Conservation (phyloP, 2,888 invertebrate genomes). For the Rhagonycha fulva region DNA sequence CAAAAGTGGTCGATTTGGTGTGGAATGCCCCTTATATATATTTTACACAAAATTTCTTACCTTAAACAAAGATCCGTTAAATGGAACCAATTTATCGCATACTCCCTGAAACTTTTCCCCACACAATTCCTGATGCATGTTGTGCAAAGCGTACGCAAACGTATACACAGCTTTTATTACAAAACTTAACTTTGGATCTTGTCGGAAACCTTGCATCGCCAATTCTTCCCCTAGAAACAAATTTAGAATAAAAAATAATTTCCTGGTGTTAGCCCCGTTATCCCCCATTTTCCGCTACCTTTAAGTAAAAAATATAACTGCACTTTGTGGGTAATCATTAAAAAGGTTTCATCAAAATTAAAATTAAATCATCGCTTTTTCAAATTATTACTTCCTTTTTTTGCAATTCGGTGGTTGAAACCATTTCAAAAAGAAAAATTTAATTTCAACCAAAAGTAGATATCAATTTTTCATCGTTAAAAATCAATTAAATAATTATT, state of each 20-base stretch:
- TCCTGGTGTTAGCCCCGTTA: no score
- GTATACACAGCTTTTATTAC: conserved; percentile 79
- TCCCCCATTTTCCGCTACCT: not conserved
- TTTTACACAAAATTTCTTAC: conserved; percentile 43
- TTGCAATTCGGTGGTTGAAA: not conserved
- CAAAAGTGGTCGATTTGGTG: no score
- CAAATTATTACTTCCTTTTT: not conserved
- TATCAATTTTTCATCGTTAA: not conserved
- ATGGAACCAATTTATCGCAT: conserved; percentile 69
- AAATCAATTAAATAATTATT: not conserved
- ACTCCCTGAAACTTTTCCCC: conserved; percentile 58
- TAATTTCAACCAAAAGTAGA: not conserved
- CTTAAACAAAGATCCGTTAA: conserved; percentile 72
- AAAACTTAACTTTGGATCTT: conserved; percentile 80
- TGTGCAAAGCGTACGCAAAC: conserved; percentile 73
- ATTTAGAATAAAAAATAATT: not conserved
- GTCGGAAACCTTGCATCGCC: conserved; percentile 61
- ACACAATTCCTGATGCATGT: conserved; percentile 70
- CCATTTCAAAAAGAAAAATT: not conserved
- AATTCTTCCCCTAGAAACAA: conserved; percentile 60
- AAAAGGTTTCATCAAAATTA: not conserved
- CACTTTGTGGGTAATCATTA: not conserved
- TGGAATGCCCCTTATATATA: no score
- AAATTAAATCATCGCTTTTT: not conserved
- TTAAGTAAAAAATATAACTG: not conserved